Conservation (phyloP, 2,113 vertebrate species). For the Labeo catla region DNA sequence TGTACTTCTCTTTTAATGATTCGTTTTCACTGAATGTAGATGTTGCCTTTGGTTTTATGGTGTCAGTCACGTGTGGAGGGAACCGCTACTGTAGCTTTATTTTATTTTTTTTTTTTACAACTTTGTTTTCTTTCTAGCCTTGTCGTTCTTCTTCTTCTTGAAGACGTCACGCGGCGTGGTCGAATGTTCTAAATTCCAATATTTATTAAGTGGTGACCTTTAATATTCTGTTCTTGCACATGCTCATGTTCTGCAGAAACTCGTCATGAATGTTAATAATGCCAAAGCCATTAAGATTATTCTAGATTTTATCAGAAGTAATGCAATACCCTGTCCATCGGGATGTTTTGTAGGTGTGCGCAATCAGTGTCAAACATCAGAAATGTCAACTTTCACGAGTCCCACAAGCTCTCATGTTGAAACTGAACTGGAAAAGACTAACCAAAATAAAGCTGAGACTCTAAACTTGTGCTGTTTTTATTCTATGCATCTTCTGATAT, state of each 20-base stretch:
- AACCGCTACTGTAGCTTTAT: neutral
- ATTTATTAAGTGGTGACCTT: conserved; percentile 85
- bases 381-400: conserved; percentile 79
- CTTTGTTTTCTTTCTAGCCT: conserved; percentile 58
- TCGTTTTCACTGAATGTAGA: conserved; percentile 62
- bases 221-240: conserved; percentile 99
- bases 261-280: conserved; percentile 88
- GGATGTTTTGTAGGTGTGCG: conserved; percentile 80
- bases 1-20: conserved; percentile 35
- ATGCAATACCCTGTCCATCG: conserved; percentile 85
- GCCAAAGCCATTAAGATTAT: conserved; percentile 91
- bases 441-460: conserved; percentile 54
- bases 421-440: conserved; percentile 42
- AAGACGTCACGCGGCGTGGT: conserved; percentile 83
- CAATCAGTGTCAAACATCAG: conserved; percentile 84
- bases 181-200: conserved; percentile 91
- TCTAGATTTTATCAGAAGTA: conserved; percentile 82
- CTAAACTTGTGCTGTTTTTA: conserved; percentile 31
- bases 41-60: conserved; percentile 27
- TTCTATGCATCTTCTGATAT: neutral
- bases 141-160: conserved; percentile 61
- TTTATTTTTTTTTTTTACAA: neutral
- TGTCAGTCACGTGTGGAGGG: neutral
- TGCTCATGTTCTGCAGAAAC: conserved; percentile 93
- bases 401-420: conserved; percentile 48